These are phyloP conservation scores for Brenthis hecate DNA, from an alignment of 2,888 invertebrate species.

Conservation along the genomic window DNA sequence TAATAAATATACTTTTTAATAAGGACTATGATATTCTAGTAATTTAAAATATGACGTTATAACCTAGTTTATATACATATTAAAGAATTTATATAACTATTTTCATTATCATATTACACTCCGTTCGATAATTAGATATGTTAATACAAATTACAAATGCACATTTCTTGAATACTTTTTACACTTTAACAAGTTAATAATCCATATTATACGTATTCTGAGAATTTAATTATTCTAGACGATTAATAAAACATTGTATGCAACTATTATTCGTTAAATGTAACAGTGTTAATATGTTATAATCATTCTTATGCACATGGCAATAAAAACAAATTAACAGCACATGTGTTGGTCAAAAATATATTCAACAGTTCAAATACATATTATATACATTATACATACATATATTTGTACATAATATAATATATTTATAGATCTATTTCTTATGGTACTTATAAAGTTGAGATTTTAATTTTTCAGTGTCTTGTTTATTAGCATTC, in stretches of 20 bases:
- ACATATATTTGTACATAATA: no score
- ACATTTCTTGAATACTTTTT: conserved; percentile 10
- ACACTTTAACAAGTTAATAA: conserved; percentile 1
- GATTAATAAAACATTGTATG: conserved; percentile 7
- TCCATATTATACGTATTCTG: background rate
- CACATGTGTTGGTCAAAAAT: no score
- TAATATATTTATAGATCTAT: no score
- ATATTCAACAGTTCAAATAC: no score
- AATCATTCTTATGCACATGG: background rate
- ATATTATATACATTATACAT: no score
- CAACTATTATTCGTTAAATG: no score
- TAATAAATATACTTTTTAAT: background rate
- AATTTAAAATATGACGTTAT: background rate
- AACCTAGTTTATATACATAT: background rate
- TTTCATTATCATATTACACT: background rate
- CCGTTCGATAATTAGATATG: conserved; percentile 8
- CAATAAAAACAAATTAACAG: no score
- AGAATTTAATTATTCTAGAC: conserved; percentile 1
- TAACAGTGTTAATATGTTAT: background rate
- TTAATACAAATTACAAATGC: background rate
- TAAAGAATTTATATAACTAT: conserved; percentile 5
- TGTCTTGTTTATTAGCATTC: no score
- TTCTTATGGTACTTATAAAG: no score
- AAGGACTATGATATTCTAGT: background rate
- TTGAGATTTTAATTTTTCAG: no score